These are phyloP conservation scores for Platycheirus albimanus DNA, from an alignment of 2,888 invertebrate genomes.

Conservation along the genomic window DNA sequence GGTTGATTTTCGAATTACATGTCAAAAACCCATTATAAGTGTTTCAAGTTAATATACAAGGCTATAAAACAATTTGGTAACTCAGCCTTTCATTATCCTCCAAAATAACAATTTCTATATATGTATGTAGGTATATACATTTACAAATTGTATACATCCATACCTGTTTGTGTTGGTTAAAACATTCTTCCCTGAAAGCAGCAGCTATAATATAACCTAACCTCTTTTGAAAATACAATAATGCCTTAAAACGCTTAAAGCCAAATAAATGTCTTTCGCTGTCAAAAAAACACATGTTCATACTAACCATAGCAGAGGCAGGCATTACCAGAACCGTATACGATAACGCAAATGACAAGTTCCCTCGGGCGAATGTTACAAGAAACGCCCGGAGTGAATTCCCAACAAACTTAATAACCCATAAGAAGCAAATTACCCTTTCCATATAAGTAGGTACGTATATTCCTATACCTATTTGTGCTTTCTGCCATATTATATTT, in stretches of 20 bases:
- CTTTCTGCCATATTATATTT: background rate
- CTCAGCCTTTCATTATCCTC: no score
- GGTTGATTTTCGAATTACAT: no score
- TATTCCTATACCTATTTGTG: background rate
- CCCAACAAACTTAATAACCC: conserved; percentile 65
- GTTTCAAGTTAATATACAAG: no score
- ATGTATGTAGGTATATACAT: no score
- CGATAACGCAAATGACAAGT: conserved; percentile 25
- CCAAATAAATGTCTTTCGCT: conserved; percentile 28
- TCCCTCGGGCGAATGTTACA: conserved; percentile 32
- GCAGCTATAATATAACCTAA: no score
- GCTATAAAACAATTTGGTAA: no score
- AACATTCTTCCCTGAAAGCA: no score
- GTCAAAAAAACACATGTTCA: conserved; percentile 39
- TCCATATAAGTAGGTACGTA: background rate
- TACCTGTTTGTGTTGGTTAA: no score
- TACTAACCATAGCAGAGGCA: background rate
- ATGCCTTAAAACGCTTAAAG: conserved; percentile 23
- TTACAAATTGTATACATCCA: no score
- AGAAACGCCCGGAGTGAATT: conserved; percentile 20
- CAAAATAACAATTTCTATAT: no score
- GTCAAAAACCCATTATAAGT: no score
- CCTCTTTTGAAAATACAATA: background rate
- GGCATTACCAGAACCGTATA: background rate
- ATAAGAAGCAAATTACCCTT: conserved; percentile 55